A percentile compares a stretch with the other conserved stretches of the same genome.
These are phyloP conservation scores for Strigamia maritima DNA, from an alignment of 2,888 invertebrate species.

Conservation along the genomic window DNA sequence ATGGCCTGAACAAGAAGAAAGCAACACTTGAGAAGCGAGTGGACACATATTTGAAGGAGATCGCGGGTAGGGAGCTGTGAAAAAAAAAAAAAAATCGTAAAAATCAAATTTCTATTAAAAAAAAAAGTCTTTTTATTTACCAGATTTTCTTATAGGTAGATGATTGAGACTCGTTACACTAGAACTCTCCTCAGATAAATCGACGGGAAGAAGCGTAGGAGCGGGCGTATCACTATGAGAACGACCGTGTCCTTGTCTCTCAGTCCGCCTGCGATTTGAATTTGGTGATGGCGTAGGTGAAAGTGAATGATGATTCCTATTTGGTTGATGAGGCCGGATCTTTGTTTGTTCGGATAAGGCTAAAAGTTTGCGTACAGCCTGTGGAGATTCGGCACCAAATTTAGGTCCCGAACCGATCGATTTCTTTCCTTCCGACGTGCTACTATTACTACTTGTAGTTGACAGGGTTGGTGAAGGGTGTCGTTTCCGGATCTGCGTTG, in stretches of 20 bases:
- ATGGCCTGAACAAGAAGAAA: slow-evolving; percentile 53
- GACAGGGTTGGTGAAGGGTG: slow-evolving; percentile 91
- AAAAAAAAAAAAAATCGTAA: not conserved
- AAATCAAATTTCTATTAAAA: not conserved
- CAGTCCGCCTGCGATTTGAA: slow-evolving; percentile 51
- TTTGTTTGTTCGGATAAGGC: slow-evolving; percentile 69
- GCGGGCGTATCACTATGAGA: slow-evolving; percentile 76
- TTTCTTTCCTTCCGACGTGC: slow-evolving; percentile 48
- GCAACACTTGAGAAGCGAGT: slow-evolving; percentile 61
- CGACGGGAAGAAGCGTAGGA: slow-evolving; percentile 64
- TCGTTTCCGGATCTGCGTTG: slow-evolving; percentile 64
- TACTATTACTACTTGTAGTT: slow-evolving; percentile 86
- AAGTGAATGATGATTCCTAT: slow-evolving; percentile 58
- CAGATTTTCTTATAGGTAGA: slow-evolving; percentile 79
- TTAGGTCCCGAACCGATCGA: slow-evolving; percentile 52
- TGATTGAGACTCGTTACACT: slow-evolving; percentile 90
- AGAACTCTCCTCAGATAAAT: slow-evolving; percentile 89
- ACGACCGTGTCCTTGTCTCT: slow-evolving; percentile 65
- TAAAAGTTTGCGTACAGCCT: slow-evolving; percentile 91
- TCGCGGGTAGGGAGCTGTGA: not conserved
- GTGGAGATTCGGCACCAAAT: slow-evolving; percentile 82
- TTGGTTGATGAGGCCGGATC: slow-evolving; percentile 81
- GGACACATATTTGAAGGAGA: slow-evolving; percentile 39
- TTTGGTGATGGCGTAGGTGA: slow-evolving; percentile 52
- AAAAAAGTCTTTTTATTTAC: slow-evolving; percentile 44